Conservation (phyloP, 2,888 invertebrate species). For the Leptopilina myrica region DNA sequence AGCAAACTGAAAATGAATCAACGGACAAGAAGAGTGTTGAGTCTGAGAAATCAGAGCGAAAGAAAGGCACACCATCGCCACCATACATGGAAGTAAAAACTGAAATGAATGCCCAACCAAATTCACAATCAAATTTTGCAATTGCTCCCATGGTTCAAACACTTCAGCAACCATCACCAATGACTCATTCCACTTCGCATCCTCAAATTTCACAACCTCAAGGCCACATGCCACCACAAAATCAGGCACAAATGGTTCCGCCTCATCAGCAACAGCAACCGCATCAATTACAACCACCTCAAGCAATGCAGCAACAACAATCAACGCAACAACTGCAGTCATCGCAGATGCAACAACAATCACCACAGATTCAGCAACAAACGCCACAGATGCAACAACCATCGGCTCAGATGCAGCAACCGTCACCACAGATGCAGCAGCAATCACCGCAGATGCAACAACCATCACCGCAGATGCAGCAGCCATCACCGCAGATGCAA, state of each 20-base stretch:
- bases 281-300: conserved; percentile 59
- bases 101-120: conserved; percentile 60
- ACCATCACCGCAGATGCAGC: conserved; percentile 36
- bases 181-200: conserved; percentile 43
- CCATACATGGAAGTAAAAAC: conserved; percentile 68
- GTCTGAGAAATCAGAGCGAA: conserved; percentile 66
- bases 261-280: conserved; percentile 43
- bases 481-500: conserved; percentile 54
- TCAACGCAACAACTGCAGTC: conserved; percentile 67
- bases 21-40: conserved; percentile 67
- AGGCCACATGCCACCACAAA: conserved; percentile 56
- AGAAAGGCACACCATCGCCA: conserved; percentile 71
- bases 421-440: conserved; percentile 57
- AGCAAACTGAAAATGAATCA: conserved; percentile 69
- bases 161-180: conserved; percentile 63
- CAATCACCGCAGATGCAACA: conserved; percentile 32
- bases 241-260: conserved; percentile 39
- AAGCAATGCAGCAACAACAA: conserved; percentile 36
- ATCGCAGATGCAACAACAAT: conserved; percentile 34
- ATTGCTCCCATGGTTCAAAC: conserved; percentile 69
- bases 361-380: no score
- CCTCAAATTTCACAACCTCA: conserved; percentile 55
- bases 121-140: conserved; percentile 58
- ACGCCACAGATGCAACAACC: conserved; percentile 74
- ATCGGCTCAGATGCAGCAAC: conserved; percentile 55